phyloP scores from a whole-genome alignment of 1,140 invertebrate genomes.

The Pteromalus puparum region DNA sequence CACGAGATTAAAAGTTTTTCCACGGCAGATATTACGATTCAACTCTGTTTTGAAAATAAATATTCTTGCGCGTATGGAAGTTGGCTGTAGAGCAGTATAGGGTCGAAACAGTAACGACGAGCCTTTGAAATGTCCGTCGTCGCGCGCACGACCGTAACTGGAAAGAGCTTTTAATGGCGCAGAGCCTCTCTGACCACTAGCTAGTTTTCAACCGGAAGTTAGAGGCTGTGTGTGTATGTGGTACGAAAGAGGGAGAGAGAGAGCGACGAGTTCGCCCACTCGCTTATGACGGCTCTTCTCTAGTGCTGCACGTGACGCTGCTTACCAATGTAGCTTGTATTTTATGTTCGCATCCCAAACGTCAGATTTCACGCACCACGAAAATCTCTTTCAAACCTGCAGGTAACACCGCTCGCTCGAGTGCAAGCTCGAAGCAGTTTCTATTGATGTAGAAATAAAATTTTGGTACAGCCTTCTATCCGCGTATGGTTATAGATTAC shows the following conservation, averaged over 20 bases:
- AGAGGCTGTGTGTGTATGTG: no score
- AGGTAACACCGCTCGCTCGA: background rate
- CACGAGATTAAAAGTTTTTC: no score
- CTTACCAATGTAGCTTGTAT: background rate
- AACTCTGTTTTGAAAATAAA: no score
- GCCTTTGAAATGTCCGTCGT: slow-evolving; percentile 12
- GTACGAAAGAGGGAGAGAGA: background rate
- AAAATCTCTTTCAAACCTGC: slow-evolving; percentile 4
- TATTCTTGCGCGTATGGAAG: background rate
- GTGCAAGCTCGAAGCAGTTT: background rate
- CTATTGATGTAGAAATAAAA: background rate
- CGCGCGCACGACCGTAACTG: slow-evolving; percentile 18
- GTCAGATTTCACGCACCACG: slow-evolving; percentile 23
- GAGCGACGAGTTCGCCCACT: background rate
- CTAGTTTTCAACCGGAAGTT: slow-evolving; percentile 31
- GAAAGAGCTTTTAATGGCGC: slow-evolving; percentile 34
- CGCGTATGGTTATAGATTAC: background rate
- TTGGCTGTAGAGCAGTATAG: background rate
- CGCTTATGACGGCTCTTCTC: slow-evolving; percentile 16
- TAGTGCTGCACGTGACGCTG: background rate
- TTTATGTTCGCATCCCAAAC: background rate
- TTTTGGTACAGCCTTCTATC: background rate
- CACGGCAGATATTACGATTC: no score
- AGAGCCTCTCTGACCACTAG: background rate
- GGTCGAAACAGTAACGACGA: background rate